phyloP scores from a whole-genome alignment of 2,113 vertebrate species.

The Nothocercus julius region DNA sequence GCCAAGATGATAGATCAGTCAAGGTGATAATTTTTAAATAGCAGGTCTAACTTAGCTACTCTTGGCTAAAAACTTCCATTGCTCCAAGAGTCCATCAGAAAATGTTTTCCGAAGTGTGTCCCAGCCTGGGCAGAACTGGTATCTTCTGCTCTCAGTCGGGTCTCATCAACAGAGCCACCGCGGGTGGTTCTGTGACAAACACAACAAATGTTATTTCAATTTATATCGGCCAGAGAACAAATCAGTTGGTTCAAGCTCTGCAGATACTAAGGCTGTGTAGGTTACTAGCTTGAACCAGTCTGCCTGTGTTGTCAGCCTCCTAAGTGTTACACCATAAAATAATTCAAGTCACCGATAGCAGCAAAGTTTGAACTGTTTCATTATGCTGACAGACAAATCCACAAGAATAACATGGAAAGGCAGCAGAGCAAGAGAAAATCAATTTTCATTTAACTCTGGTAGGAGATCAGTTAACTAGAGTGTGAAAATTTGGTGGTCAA shows the following conservation, averaged over 20 bases:
- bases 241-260: not conserved
- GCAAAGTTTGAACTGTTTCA: not conserved
- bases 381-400: not conserved
- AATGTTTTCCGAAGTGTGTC: not conserved
- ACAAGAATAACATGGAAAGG: not conserved
- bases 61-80: not conserved
- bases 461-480: not conserved
- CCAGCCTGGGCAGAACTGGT: not conserved
- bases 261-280: not conserved
- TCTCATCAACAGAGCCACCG: not conserved
- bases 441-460: constrained; percentile 24
- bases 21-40: not conserved
- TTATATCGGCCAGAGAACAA: not conserved
- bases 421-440: not conserved
- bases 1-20: not conserved
- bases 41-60: not conserved
- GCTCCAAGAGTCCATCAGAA: not conserved
- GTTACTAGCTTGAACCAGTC: not conserved
- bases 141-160: not conserved
- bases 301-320: not conserved
- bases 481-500: constrained; percentile 6
- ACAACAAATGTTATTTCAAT: not conserved
- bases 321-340: not conserved
- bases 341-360: not conserved
- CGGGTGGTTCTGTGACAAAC: not conserved